Evolutionary conservation across 2,888 invertebrate species (phyloP), one percentile per base, ranked within the genome.

Genomic region (Volucella inflata): DNA sequence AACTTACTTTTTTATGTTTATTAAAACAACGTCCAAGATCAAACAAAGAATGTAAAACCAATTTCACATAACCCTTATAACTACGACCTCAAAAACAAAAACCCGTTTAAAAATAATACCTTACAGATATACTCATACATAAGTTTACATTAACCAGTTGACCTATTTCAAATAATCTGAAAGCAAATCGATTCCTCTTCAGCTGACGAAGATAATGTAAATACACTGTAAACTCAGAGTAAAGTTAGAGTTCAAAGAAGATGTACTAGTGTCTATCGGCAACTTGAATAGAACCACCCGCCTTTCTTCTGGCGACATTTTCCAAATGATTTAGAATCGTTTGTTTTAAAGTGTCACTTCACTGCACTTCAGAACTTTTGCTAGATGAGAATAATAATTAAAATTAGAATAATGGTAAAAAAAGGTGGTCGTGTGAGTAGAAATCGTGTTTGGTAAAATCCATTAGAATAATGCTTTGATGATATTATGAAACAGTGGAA

Each of bases 321-420:
- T 79, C 78, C 64, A 65, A 79, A 65, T 65, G 78, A 65, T 79
- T 71, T 79, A n/a, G 21, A 79, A 71, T 57, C 65, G 51, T 64
- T 55, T 57, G 55, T 57, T 51, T n/a, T 40, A 21, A 40, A 51
- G 78, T 79, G 64, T 65, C 78, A 72, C 71, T 65, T 72, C 64
- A 71, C 16, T 65, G 71, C 78, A 78, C 78, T 71, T 78, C 48
- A 71, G 55, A 79, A 71, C 36, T 65, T 71, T 10, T 48, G 44
- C 40, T 10, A 11, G 60, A n/a, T 21, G 48, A 38, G 62, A 55
- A 62, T 70, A 70, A 70, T 70, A 62, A 77, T 70, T 62, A 70
- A 70, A 76, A 76, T 76, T 68, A 76, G 76, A 76, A 76, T 60
- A 50, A 36, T 21, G 42, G 21, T 11, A 21, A 12, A 30, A 16